Evolutionary conservation across 1,140 invertebrate species (phyloP), one percentile per base, ranked within the genome.

Genomic region (Rhizoglyphus robini): DNA sequence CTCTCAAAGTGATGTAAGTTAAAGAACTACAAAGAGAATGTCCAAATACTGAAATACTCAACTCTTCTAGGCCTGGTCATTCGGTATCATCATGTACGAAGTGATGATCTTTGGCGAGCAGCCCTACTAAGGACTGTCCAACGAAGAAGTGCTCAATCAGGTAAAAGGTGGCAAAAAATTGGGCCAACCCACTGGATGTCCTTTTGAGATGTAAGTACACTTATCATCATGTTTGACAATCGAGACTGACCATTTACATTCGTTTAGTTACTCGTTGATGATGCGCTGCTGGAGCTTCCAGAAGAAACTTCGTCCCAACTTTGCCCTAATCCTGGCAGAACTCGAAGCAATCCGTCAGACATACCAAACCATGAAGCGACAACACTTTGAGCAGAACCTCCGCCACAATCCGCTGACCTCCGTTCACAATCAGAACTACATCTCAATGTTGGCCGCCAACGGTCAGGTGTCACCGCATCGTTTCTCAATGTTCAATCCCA

Each of bases 31-130:
- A n/a, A 5, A 13, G 5, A 11, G 20, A n/a, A 13, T n/a, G 25
- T 51, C 20, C 20, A n/a, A 20, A n/a, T 13, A 23, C 51, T 65
- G 59, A 15, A 23, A 41, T 60, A 8, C 18, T 41, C 27, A n/a
- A 60, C 27, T 38, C 47, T 48, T 34, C 4, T 51, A 64, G 63
- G 63, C 73, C 30, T 76, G 80, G 80, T 86, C 93, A 0, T 99
- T 94, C 80, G 94, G 91, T 1, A 89, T 98, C 0, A 75, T 98
- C 4, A 83, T 95, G 73, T 98, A 94, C 93, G 95, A 99, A 80
- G 92, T 97, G 4, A 83, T 96, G 70, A 92, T 93, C 0, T 76
- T 97, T 15, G 95, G 94, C 0, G 88, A 93, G 72, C 91, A 96
- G 69, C 95, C 95, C 0, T 99, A 97, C 77, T 90, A 88, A 31